These are phyloP conservation scores for Trichonephila clavata DNA, from an alignment of 1,140 invertebrate species.

Conservation along the genomic window DNA sequence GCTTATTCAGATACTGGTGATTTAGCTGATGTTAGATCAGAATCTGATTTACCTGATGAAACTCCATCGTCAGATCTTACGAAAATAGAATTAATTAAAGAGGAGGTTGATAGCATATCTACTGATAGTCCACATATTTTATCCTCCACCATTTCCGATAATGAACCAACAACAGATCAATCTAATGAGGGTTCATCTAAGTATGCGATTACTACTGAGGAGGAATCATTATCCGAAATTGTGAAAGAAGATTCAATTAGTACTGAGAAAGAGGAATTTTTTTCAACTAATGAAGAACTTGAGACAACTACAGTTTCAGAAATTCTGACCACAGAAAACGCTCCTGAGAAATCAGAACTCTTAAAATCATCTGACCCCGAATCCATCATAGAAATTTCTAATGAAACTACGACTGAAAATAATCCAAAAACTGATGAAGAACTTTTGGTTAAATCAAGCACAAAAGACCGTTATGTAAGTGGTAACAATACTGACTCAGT, in stretches of 20 bases:
- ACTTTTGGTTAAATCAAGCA: neutral
- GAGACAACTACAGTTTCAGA: slow-evolving; percentile 6
- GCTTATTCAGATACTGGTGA: neutral
- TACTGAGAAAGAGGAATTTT: neutral
- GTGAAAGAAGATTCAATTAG: neutral
- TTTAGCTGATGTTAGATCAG: neutral
- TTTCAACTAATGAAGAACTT: neutral
- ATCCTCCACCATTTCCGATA: neutral
- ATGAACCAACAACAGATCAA: neutral
- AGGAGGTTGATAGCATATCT: neutral
- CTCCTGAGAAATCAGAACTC: neutral
- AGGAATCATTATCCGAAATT: neutral
- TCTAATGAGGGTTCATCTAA: neutral
- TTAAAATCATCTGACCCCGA: neutral
- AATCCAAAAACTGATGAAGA: neutral
- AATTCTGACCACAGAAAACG: neutral
- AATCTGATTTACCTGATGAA: slow-evolving; percentile 1
- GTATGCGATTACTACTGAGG: neutral
- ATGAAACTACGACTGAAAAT: neutral
- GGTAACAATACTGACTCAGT: slow-evolving; percentile 66
- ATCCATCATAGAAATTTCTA: neutral
- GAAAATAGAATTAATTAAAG: slow-evolving; percentile 24
- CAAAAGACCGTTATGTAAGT: slow-evolving; percentile 62
- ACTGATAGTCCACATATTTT: neutral
- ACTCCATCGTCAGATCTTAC: neutral